Base-by-base conservation (phyloP, 2,113 vertebrate genomes). In the Stomatorhinus ivindoensis region DNA sequence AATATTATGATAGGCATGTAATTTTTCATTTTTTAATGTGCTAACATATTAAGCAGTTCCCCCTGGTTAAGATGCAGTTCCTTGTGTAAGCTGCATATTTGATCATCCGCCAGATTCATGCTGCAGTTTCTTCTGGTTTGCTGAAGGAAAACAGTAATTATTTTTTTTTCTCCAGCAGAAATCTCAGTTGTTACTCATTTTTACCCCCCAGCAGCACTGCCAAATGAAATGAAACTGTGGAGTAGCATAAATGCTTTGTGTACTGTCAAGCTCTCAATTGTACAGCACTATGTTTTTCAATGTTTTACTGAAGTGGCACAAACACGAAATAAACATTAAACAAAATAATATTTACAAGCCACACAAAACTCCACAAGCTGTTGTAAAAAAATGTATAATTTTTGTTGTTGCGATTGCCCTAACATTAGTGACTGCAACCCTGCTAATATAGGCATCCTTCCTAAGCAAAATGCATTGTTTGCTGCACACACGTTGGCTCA, bases 1-100 rank as follows among this genome's bases (percentile, higher is more conserved):
- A 95, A 95, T 94, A 92, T 95, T 94, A 91, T 93, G 94, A 95
- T 93, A 95, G 47, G 46, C 35, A 1, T 51, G 47, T 90, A 61
- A 92, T 94, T 92, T 93, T 93, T 93, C 87, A 92, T 89, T 89
- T 91, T 92, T 94, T 91, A 91, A 89, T 91, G 91, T 82, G 9
- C 89, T 90, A 89, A 89, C 91, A 90, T 90, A 91, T 91, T 91
- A 90, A 92, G 93, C 92, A 89, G 91, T 94, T 85, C 10, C 9
- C 89, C 61, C 88, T 31, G 19, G 65, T 48, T 46, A 87, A 91
- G 88, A 94, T 92, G 92, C 93, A 91, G 90, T 91, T 47, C 89
- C 91, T 88, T 87, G 58, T 91, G 91, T 83, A 58, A 91, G 89
- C 89, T 92, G 76, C 90, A 90, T 91, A 86, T 92, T 91, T 94